Evolutionary conservation across 2,113 vertebrate species (phyloP), one percentile per base, ranked within the genome.

Genomic region (Aix galericulata): DNA sequence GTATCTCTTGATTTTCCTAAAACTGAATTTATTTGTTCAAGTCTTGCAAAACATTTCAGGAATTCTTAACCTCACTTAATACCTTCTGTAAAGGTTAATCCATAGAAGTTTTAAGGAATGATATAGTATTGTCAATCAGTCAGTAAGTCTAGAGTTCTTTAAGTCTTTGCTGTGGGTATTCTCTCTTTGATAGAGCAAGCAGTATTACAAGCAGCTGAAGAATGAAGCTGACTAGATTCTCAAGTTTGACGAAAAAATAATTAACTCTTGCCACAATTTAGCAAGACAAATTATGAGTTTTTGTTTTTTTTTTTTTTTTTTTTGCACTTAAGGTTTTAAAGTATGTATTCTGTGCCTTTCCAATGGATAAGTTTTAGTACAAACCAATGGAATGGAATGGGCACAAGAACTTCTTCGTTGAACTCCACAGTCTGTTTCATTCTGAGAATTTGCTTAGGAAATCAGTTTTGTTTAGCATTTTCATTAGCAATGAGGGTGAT

Each of bases 361-460:
- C 59, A 56, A 78, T 72, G 21, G 22, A 1, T 79, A 36, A 14
- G 3, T 82, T 93, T 80, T 74, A 75, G 32, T 60, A 22, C 20
- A 86, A 75, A 56, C 32, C 26, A 36, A 0, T 34, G 38, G 21
- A 15, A 34, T 63, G 26, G 55, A 13, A 34, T 63, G 29, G 55
- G 44, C 27, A 1, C 72, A 78, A 75, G 52, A 94, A 15, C 13
- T 21, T 78, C 42, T 59, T 44, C 23, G 56, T 83, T 89, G 72
- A 88, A 56, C 40, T 77, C 36, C 46, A n/a, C 34, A 71, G 72
- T 26, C 78, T 55, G n/a, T 76, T 92, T 93, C 86, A 59, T 38
- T 63, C 86, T 74, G 73, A 78, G 88, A 83, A 55, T 89, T 95
- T 90, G 63, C 82, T 88, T 82, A 58, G 92, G 79, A 88, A 91